A percentile compares a stretch with the other conserved stretches of the same genome.
These are phyloP conservation scores for Streblospio benedicti DNA, from an alignment of 1,140 invertebrate genomes.

Conservation along the genomic window DNA sequence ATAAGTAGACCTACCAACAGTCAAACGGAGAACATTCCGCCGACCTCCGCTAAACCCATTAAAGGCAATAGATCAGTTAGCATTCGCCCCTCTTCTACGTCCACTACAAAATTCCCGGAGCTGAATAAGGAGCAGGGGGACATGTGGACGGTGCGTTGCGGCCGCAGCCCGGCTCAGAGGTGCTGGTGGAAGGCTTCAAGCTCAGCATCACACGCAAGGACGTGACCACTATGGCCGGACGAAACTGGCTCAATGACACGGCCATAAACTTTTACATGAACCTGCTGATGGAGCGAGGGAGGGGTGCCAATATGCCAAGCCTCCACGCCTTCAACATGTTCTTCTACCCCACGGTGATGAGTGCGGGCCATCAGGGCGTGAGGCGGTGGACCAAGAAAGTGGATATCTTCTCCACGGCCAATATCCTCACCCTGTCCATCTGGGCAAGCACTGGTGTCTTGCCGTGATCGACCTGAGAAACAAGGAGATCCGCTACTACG, in stretches of 20 bases:
- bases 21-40: no score
- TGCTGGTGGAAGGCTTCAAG: constrained; percentile 54
- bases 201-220: constrained; percentile 59
- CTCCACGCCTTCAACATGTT: constrained; percentile 89
- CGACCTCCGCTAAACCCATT: no score
- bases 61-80: no score
- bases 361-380: constrained; percentile 45
- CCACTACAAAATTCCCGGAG: no score
- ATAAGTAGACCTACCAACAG: no score
- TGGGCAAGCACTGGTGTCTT: constrained; percentile 94
- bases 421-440: constrained; percentile 80
- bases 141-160: constrained; percentile 48
- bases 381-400: constrained; percentile 42
- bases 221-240: constrained; percentile 67
- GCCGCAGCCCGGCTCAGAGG: constrained; percentile 43
- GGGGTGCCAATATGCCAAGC: constrained; percentile 60
- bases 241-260: constrained; percentile 94
- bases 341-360: constrained; percentile 79
- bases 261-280: constrained; percentile 91
- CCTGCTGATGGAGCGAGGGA: constrained; percentile 65
- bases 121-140: constrained; percentile 45
- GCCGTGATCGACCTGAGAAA: constrained; percentile 75
- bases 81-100: not conserved
- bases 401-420: constrained; percentile 75
- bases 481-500: constrained; percentile 75